These are phyloP conservation scores for Tinea pellionella DNA, from an alignment of 2,888 invertebrate genomes.

Conservation along the genomic window DNA sequence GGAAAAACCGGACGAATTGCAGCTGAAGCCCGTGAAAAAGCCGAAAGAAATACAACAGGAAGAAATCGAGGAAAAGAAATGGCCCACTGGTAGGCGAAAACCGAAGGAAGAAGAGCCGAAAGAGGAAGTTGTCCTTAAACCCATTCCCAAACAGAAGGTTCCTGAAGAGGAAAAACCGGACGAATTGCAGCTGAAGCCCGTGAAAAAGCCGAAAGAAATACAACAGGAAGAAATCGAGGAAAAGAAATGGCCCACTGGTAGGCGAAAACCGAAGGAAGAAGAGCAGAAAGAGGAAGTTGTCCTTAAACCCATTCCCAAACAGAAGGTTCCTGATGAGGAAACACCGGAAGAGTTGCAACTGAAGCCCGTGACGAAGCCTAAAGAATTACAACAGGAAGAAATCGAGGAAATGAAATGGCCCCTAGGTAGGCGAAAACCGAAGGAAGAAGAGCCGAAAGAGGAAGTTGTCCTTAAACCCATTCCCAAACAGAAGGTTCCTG, in stretches of 20 bases:
- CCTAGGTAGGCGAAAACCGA: constrained; percentile 25
- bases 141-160: constrained; percentile 33
- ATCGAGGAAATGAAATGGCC: constrained; percentile 25
- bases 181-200: constrained; percentile 32
- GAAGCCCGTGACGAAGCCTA: constrained; percentile 18
- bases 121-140: constrained; percentile 33
- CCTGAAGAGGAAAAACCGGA: constrained; percentile 42
- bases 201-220: constrained; percentile 25
- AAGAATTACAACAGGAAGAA: constrained; percentile 23
- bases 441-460: constrained; percentile 29
- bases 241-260: constrained; percentile 26
- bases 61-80: constrained; percentile 32
- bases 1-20: constrained; percentile 40
- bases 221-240: constrained; percentile 29
- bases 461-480: constrained; percentile 41
- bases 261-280: constrained; percentile 22
- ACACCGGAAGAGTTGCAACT: constrained; percentile 21
- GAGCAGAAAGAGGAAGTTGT: constrained; percentile 31
- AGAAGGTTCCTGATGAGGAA: constrained; percentile 19
- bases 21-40: constrained; percentile 19
- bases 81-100: constrained; percentile 26
- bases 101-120: constrained; percentile 25
- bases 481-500: constrained; percentile 27
- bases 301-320: constrained; percentile 37
- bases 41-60: constrained; percentile 20